Evolutionary conservation across 2,113 vertebrate genomes (phyloP).

Genomic region (Gobius niger): DNA sequence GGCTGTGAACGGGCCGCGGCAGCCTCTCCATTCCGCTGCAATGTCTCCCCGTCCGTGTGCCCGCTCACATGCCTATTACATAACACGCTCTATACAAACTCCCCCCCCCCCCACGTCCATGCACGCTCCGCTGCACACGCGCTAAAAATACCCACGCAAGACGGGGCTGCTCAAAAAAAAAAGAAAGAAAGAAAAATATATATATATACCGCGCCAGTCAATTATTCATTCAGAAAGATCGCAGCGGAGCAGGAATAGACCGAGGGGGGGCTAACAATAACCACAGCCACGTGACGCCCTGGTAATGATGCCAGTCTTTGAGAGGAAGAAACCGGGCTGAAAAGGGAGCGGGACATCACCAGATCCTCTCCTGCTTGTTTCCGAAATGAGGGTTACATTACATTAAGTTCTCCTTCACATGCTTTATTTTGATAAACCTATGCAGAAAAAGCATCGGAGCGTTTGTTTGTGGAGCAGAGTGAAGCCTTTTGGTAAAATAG

Average conservation of each 20-base stretch:
- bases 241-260: conserved; percentile 56
- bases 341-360: no score
- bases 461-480: no score
- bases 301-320: no score
- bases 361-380: no score
- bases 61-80: conserved; percentile 79
- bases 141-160: conserved; percentile 75
- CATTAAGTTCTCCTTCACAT: no score
- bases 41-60: conserved; percentile 54
- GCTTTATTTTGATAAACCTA: no score
- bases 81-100: conserved; percentile 68
- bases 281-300: neutral
- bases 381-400: no score
- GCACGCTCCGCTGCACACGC: conserved; percentile 74
- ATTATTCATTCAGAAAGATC: conserved; percentile 77
- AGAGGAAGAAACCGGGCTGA: no score
- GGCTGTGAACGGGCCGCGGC: conserved; percentile 63
- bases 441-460: no score
- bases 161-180: conserved; percentile 58
- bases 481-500: no score
- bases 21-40: conserved; percentile 62
- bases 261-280: conserved; percentile 36
- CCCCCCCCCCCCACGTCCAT: conserved; percentile 66
- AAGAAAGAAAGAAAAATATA: no score
- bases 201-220: conserved; percentile 58